Conservation (phyloP, 2,888 invertebrate genomes). For the Phytoseiulus persimilis region DNA sequence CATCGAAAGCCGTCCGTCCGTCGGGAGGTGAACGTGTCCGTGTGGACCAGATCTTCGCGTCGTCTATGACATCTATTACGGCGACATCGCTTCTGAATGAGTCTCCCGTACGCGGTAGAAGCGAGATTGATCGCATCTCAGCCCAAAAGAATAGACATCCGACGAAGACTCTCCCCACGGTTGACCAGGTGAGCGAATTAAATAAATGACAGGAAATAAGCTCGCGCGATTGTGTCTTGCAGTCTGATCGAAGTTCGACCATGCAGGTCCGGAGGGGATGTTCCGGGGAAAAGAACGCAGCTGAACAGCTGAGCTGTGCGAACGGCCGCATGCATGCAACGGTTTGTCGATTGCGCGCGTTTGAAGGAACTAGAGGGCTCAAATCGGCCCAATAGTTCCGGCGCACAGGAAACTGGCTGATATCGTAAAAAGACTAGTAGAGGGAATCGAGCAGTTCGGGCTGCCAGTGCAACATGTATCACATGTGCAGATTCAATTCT, state of each 20-base stretch:
- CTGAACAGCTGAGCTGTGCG: too few species aligned
- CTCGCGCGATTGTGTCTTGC: neutral
- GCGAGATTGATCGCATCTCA: neutral
- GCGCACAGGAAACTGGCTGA: too few species aligned
- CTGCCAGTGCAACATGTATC: too few species aligned
- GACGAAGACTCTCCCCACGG: neutral
- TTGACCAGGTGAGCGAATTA: neutral
- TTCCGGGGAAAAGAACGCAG: too few species aligned
- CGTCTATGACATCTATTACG: neutral
- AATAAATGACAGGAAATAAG: neutral
- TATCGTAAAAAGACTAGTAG: too few species aligned
- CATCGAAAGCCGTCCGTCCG: neutral
- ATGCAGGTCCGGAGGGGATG: neutral
- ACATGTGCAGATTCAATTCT: too few species aligned
- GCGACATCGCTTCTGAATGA: neutral
- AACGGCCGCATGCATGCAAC: too few species aligned
- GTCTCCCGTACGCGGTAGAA: neutral
- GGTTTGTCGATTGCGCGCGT: too few species aligned
- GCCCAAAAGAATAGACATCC: neutral
- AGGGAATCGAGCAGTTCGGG: too few species aligned
- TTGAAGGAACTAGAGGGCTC: too few species aligned
- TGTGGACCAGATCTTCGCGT: neutral
- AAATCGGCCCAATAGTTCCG: too few species aligned
- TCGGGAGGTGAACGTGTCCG: neutral
- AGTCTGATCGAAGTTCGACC: neutral